These are phyloP conservation scores for Struthidea cinerea DNA, from an alignment of 2,113 vertebrate genomes.

Conservation along the genomic window DNA sequence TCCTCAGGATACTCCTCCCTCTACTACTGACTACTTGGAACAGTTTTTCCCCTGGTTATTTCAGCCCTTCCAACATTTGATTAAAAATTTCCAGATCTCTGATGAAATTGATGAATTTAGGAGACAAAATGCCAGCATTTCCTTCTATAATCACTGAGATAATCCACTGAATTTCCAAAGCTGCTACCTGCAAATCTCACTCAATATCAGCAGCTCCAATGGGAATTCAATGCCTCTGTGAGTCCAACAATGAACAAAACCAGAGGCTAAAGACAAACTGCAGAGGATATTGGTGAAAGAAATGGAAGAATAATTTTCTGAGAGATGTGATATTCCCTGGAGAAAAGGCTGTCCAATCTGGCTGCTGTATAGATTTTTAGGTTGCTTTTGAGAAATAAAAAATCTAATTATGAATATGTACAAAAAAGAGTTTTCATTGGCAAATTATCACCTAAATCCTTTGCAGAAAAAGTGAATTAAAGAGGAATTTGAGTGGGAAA, in stretches of 20 bases:
- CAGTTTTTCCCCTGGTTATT: background rate
- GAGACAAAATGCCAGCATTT: background rate
- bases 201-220: background rate
- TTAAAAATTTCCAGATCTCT: background rate
- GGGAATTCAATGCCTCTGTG: background rate
- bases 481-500: background rate
- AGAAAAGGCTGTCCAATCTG: background rate
- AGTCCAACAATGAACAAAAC: background rate
- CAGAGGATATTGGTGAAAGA: background rate
- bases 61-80: background rate
- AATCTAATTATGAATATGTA: background rate
- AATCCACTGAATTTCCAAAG: background rate
- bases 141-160: background rate
- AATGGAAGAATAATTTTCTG: background rate
- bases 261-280: background rate
- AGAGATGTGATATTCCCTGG: background rate
- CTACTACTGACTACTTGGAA: background rate
- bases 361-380: background rate
- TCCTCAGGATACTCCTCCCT: background rate
- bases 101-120: background rate
- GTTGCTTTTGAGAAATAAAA: background rate
- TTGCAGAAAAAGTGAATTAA: background rate
- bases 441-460: background rate
- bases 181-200: background rate
- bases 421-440: background rate